These are phyloP conservation scores for Rutpela maculata DNA, from an alignment of 2,888 invertebrate genomes.

Conservation along the genomic window DNA sequence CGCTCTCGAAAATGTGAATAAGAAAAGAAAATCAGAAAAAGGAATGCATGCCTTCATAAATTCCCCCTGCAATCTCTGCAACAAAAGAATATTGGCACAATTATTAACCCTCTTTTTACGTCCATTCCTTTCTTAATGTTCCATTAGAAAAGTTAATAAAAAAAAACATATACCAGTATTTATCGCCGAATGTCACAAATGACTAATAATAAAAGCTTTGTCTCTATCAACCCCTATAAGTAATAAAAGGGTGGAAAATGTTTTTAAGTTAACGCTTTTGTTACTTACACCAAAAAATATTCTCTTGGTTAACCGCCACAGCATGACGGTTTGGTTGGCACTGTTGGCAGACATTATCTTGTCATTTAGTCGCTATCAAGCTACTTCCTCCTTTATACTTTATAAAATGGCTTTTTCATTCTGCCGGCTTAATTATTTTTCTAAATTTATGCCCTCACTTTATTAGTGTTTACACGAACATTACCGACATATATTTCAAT, in stretches of 20 bases:
- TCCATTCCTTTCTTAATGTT: conserved; percentile 1
- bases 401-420: conserved; percentile 41
- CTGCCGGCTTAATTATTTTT: conserved; percentile 40
- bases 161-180: conserved; percentile 12
- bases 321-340: conserved; percentile 22
- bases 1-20: neutral
- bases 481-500: conserved; percentile 35
- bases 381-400: conserved; percentile 40
- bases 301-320: conserved; percentile 21
- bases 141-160: conserved; percentile 21
- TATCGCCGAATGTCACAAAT: conserved; percentile 9
- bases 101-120: conserved; percentile 8
- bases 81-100: neutral
- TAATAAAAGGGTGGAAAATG: conserved; percentile 38
- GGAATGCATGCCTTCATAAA: neutral
- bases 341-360: conserved; percentile 45
- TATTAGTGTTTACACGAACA: conserved; percentile 36
- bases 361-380: conserved; percentile 52
- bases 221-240: conserved; percentile 28
- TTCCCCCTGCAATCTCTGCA: neutral
- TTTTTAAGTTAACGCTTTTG: conserved; percentile 40
- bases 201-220: conserved; percentile 27
- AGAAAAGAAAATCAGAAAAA: neutral
- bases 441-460: conserved; percentile 36
- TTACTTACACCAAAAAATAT: conserved; percentile 30